Evolutionary conservation across 2,888 invertebrate species (phyloP), one percentile per base, ranked within the genome.

Genomic region (Drosophila demipolita): DNA sequence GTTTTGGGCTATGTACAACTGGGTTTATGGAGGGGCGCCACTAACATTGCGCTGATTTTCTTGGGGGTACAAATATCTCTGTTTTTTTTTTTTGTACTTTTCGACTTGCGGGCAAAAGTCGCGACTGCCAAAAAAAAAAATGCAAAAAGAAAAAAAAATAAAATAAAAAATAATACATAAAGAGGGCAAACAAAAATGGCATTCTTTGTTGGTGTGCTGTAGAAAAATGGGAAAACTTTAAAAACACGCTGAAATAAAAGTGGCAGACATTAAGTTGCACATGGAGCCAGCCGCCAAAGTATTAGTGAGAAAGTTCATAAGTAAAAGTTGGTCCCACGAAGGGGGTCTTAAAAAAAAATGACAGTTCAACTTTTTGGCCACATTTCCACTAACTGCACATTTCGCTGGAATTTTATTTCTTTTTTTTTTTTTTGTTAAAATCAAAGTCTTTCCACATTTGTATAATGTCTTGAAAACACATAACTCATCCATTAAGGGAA

Each of bases 201-300:
- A 73, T 76, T 83, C 80, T 80, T 74, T 69, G 54, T 52, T 40
- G 73, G 67, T 69, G 52, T 53, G 49, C 72, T 64, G 55, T 68
- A 72, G 80, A 89, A 86, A 86, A 84, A 84, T 87, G 75, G 86
- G 55, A 73, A 88, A 87, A 87, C 90, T 88, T 87, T 87, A 90
- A 87, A 90, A 74, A 79, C 77, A 72, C 68, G 68, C 58, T 67
- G 72, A 78, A 81, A 80, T 74, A 78, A 80, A 81, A 80, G 82
- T 78, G 81, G 74, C 82, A 78, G 82, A 81, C 81, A 80, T 80
- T 80, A 76, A 86, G 75, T 83, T 78, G 66, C 76, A 75, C 74
- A 70, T 74, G 71, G 73, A 80, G 62, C 82, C 82, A 73, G 23
- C 45, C 17, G 17, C 12, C 58, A 79, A 75, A 65, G 81, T 77